These are phyloP conservation scores for Uloborus plumipes DNA, from an alignment of 2,888 invertebrate genomes.

Conservation along the genomic window DNA sequence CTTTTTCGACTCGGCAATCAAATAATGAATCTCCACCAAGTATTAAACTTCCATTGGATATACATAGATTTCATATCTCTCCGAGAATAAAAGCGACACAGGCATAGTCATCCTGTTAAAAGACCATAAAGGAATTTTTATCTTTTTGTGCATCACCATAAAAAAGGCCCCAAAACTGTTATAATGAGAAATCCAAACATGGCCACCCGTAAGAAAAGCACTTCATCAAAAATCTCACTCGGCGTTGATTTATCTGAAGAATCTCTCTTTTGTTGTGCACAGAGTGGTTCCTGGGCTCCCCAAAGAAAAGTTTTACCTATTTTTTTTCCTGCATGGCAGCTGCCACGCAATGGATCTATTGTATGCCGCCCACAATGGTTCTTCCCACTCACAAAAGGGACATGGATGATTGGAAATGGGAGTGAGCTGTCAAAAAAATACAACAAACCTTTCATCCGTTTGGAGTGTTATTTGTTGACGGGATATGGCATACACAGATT, in stretches of 20 bases:
- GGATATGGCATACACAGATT: constrained; percentile 20
- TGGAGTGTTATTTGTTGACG: constrained; percentile 38
- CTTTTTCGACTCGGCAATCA: no score
- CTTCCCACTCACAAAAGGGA: no score
- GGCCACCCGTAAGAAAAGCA: constrained; percentile 27
- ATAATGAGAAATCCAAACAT: no score
- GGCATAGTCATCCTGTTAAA: constrained; percentile 1
- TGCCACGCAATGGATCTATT: constrained; percentile 33
- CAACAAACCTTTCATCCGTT: neutral
- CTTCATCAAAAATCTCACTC: constrained; percentile 45
- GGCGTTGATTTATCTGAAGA: constrained; percentile 17
- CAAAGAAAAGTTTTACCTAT: neutral
- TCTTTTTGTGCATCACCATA: no score
- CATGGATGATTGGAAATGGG: constrained; percentile 10
- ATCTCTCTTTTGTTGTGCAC: neutral
- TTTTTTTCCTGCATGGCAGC: constrained; percentile 24
- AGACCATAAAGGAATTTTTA: neutral
- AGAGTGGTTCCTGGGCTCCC: constrained; percentile 7
- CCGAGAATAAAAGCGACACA: neutral
- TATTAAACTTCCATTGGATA: no score
- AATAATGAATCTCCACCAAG: no score
- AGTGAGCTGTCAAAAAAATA: constrained; percentile 22
- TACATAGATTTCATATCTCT: neutral
- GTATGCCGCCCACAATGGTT: constrained; percentile 3
- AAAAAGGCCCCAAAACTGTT: no score